phyloP scores from a whole-genome alignment of 2,888 invertebrate genomes.

The Rhopalosiphum nymphaeae region DNA sequence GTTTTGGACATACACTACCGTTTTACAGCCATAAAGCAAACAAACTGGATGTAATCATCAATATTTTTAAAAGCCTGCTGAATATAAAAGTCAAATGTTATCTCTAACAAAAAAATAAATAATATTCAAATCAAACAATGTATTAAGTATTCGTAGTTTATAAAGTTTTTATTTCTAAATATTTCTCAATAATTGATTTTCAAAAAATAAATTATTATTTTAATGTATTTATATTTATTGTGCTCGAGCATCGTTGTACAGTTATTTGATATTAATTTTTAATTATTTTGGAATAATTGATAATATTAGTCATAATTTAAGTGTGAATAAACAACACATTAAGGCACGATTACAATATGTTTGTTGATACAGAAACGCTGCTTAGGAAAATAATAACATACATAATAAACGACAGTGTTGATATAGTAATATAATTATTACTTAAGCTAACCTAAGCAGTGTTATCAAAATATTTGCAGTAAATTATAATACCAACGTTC shows the following conservation, averaged over 20 bases:
- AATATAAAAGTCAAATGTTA: not conserved
- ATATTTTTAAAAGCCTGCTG: not conserved
- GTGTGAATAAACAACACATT: not conserved
- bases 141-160: not conserved
- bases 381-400: not conserved
- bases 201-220: not conserved
- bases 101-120: not conserved
- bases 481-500: not conserved
- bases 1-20: not conserved
- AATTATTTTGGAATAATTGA: not conserved
- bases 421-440: not conserved
- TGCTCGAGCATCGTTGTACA: not conserved
- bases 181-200: not conserved
- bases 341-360: not conserved
- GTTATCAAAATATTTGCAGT: not conserved
- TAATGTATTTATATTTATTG: not conserved
- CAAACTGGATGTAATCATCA: not conserved
- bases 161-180: not conserved
- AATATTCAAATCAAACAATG: not conserved
- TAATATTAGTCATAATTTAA: not conserved
- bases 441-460: not conserved
- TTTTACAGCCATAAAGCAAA: not conserved
- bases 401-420: not conserved
- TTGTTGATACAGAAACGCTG: not conserved
- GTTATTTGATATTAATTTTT: not conserved